Percentiles rank a stretch among this genome's conserved stretches.
These are phyloP conservation scores for Eupeodes corollae DNA, from an alignment of 1,140 invertebrate genomes.

Conservation along the genomic window DNA sequence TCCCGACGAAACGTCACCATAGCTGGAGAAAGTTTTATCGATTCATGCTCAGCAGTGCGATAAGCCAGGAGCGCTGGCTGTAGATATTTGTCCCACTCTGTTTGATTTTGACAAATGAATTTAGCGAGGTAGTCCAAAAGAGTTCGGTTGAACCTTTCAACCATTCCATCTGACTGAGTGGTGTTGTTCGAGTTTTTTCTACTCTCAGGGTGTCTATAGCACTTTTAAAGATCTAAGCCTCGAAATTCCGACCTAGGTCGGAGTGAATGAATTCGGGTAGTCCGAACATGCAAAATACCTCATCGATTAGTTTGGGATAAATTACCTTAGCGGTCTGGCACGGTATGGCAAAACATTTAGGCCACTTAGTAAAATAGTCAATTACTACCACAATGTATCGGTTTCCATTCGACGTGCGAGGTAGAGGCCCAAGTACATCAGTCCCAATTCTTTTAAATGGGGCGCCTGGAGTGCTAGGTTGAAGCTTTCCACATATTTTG, in stretches of 20 bases:
- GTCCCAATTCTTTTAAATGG: too few relatives aligned
- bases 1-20: too few relatives aligned
- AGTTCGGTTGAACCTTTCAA: slow-evolving; percentile 28
- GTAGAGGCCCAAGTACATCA: too few relatives aligned
- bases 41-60: too few relatives aligned
- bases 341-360: slow-evolving; percentile 28
- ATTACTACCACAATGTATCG: too few relatives aligned
- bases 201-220: slow-evolving; percentile 18
- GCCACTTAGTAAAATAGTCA: slow-evolving; percentile 36
- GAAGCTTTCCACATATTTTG: too few relatives aligned
- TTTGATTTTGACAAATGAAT: slow-evolving; percentile 11
- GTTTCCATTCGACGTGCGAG: too few relatives aligned
- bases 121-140: slow-evolving; percentile 13
- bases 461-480: too few relatives aligned
- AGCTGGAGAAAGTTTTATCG: too few relatives aligned
- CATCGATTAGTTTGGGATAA: too few relatives aligned
- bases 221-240: slow-evolving; percentile 15
- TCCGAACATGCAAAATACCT: too few relatives aligned
- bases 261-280: slow-evolving; percentile 24
- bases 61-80: too few relatives aligned
- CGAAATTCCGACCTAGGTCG: slow-evolving; percentile 32
- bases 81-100: slow-evolving; percentile 12
- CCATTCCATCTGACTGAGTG: slow-evolving; percentile 35
- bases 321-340: slow-evolving; percentile 29
- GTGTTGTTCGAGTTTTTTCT: slow-evolving; percentile 24